Evolutionary conservation across 2,797 vertebrate genomes (phyloP), one percentile per base, ranked within the genome.

Genomic region (Enteromius anoplus): DNA sequence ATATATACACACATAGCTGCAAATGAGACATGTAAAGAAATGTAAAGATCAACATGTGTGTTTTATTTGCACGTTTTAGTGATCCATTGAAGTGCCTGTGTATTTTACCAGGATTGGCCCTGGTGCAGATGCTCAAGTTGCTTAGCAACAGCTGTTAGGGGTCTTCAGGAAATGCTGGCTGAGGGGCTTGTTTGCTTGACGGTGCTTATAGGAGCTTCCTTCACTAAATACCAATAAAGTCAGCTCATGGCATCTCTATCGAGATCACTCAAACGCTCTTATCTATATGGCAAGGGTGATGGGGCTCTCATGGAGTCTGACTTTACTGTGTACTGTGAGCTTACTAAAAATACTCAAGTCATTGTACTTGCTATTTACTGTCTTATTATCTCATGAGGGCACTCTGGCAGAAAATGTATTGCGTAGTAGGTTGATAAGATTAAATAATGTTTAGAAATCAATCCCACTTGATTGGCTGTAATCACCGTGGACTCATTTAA

Each of bases 131-230:
- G 71, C 21, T 71, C 40, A 70, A 81, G 84, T 89, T 88, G 85
- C 85, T 84, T 83, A 82, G 88, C 87, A 87, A 88, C 87, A 51
- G 73, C 75, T 85, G 80, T 76, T 78, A 73, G 84, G 45, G 47
- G 78, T 83, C 75, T 86, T 79, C n/a, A 51, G 71, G 75, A 82
- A 72, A 80, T 65, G 32, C 72, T 75, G 21, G 45, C 71, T 81
- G 8, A 62, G 51, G 53, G 80, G 42, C 40, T 80, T 83, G 66
- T 86, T 77, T 83, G 64, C 79, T 73, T 64, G 76, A 72, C 69
- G 14, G 66, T 65, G 47, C 66, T 81, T 51, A 78, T 55, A 84
- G 76, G 64, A 76, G 47, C 80, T 85, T 66, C 58, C 73, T 78
- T 81, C 55, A 51, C 82, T 68, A 84, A 69, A 66, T 62, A 70